A percentile compares a stretch with the other conserved stretches of the same genome.
These are phyloP conservation scores for Apotomis capreana DNA, from an alignment of 2,888 invertebrate genomes.

Conservation along the genomic window DNA sequence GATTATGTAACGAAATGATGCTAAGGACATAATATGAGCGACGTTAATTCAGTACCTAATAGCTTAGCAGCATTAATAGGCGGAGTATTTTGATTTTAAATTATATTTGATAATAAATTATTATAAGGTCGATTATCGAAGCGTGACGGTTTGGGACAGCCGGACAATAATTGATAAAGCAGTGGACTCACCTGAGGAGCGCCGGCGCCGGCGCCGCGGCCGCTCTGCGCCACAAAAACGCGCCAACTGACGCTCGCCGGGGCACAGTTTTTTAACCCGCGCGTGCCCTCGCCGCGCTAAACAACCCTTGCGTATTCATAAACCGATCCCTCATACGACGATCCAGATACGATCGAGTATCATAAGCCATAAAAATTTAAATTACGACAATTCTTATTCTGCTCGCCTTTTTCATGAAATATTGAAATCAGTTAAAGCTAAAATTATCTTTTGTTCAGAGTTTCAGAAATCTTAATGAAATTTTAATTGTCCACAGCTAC, in stretches of 20 bases:
- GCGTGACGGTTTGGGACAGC: slow-evolving; percentile 11
- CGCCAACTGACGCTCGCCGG: slow-evolving; percentile 66
- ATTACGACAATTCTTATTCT: slow-evolving; percentile 14
- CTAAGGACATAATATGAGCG: neutral
- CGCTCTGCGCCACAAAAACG: slow-evolving; percentile 64
- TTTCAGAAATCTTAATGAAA: slow-evolving; percentile 60
- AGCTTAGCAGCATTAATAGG: neutral
- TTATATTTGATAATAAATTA: neutral
- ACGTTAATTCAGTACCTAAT: neutral
- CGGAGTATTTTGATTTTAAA: neutral
- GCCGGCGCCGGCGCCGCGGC: slow-evolving; percentile 66
- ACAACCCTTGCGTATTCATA: slow-evolving; percentile 80
- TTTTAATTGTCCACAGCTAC: slow-evolving; percentile 38
- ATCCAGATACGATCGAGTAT: slow-evolving; percentile 36
- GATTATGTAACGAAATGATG: slow-evolving; percentile 24
- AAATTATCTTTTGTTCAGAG: slow-evolving; percentile 31
- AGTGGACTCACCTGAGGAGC: slow-evolving; percentile 48
- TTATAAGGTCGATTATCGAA: slow-evolving; percentile 2
- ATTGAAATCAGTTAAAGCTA: slow-evolving; percentile 3
- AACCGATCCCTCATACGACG: slow-evolving; percentile 60
- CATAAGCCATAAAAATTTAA: slow-evolving; percentile 26
- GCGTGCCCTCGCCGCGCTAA: slow-evolving; percentile 68
- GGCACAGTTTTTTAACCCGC: slow-evolving; percentile 75
- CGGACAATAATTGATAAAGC: slow-evolving; percentile 12
- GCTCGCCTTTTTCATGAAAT: slow-evolving; percentile 8